Conservation (phyloP, 2,797 vertebrate species). For the Microctenopoma stevenorrisi region DNA sequence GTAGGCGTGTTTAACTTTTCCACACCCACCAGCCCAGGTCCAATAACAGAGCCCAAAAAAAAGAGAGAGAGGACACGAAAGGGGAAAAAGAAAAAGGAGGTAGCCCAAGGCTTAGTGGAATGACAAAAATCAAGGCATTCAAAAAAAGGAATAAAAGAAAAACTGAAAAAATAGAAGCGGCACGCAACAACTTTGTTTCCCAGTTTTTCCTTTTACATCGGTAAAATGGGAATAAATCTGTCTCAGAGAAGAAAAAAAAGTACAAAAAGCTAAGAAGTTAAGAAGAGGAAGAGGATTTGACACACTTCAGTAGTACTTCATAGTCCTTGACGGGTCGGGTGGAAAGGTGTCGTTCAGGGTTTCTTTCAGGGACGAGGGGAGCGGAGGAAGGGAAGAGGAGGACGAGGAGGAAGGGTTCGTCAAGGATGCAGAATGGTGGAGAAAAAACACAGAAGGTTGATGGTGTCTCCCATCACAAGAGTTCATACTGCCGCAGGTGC, state of each 20-base stretch:
- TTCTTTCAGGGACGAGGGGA: slow-evolving; percentile 49
- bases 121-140: slow-evolving; percentile 79
- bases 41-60: slow-evolving; percentile 67
- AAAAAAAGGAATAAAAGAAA: slow-evolving; percentile 64
- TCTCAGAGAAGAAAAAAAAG: slow-evolving; percentile 53
- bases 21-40: slow-evolving; percentile 77
- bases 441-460: slow-evolving; percentile 81
- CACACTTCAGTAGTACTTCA: slow-evolving; percentile 88
- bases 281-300: slow-evolving; percentile 81
- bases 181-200: slow-evolving; percentile 65
- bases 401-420: slow-evolving; percentile 56
- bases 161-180: slow-evolving; percentile 53
- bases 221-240: slow-evolving; percentile 70
- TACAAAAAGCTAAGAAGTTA: slow-evolving; percentile 69
- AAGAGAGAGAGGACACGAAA: slow-evolving; percentile 59
- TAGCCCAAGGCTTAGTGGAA: slow-evolving; percentile 92
- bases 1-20: slow-evolving; percentile 65
- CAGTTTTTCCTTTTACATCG: slow-evolving; percentile 62
- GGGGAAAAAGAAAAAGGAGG: slow-evolving; percentile 82
- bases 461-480: slow-evolving; percentile 91
- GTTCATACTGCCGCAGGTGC: slow-evolving; percentile 99
- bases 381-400: slow-evolving; percentile 67
- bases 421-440: slow-evolving; percentile 83
- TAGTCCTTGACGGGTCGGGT: slow-evolving; percentile 81
- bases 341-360: slow-evolving; percentile 52